Evolutionary conservation across 2,113 vertebrate species (phyloP), one percentile per base, ranked within the genome.

Genomic region (Manacus vitellinus): DNA sequence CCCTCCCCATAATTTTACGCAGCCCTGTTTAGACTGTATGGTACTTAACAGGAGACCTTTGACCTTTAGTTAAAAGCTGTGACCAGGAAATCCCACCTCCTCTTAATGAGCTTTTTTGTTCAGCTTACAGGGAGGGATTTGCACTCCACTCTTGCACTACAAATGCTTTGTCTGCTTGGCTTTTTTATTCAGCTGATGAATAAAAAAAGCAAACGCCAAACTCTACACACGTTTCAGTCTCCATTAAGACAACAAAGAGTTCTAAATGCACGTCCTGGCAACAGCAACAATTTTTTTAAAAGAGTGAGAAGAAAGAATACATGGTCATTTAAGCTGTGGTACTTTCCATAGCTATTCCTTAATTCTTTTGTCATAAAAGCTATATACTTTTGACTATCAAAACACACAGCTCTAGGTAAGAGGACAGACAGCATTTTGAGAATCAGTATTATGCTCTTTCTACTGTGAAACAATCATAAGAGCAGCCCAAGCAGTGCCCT

Each of bases 21-120:
- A 96, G 95, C 62, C 85, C 93, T 97, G 97, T 98, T 98, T 98
- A 98, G 97, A 96, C 97, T 97, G 91, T 93, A 94, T 46, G 85
- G 92, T 97, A 96, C 96, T 98, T 98, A 98, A 98, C 97, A 96
- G 97, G 97, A 41, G 96, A 98, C 98, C 98, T 98, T 97, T 98
- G 98, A 95, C 98, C 97, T 96, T 95, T 88, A 92, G 89, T 96
- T 98, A 98, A 98, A 98, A 97, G 95, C 98, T 98, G 97, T 98
- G 97, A 98, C 97, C 95, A 97, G 96, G 97, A 98, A 97, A 97
- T 94, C 98, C 98, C 98, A 97, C 97, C 98, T 97, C 96, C 97
- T 93, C 76, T 81, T 98, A 98, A 98, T 96, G 97, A 97, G 97
- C 91, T 92, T 97, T 96, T 98, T 98, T 98, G 97, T 98, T 96